A percentile compares a stretch with the other conserved stretches of the same genome.
Conservation (phyloP, 2,888 invertebrate species). For the Sipunculus nudus region DNA sequence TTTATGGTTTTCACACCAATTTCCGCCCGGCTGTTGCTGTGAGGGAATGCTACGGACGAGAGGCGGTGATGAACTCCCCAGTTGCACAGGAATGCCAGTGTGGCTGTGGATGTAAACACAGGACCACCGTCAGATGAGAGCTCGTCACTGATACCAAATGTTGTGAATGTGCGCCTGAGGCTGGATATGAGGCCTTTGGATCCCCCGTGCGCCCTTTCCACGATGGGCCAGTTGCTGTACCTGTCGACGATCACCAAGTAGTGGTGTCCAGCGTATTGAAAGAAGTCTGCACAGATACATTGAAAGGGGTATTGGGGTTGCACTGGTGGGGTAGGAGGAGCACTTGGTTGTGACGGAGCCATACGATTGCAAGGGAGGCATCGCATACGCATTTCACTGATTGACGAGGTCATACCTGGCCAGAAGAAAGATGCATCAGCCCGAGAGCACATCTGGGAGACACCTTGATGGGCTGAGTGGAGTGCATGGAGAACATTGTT, state of each 20-base stretch:
- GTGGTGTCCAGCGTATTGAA: conserved; percentile 32
- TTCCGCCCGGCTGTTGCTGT: conserved; percentile 47
- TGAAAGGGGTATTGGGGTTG: conserved; percentile 37
- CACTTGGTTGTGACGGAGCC: conserved; percentile 41
- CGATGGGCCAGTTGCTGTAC: conserved; percentile 44
- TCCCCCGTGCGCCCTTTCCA: conserved; percentile 28
- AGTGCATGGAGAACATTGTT: conserved; percentile 27
- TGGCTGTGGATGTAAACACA: conserved; percentile 37
- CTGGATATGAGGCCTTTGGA: conserved; percentile 30
- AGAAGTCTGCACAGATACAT: conserved; percentile 24
- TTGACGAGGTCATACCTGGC: conserved; percentile 42
- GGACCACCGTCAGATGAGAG: conserved; percentile 44
- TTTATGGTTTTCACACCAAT: conserved; percentile 47
- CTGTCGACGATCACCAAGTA: conserved; percentile 43
- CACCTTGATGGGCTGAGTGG: conserved; percentile 47
- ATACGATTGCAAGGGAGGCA: conserved; percentile 40
- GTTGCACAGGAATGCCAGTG: conserved; percentile 34
- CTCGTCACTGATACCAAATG: conserved; percentile 44
- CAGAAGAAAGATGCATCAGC: conserved; percentile 46
- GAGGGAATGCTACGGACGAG: conserved; percentile 47
- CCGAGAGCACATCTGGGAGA: conserved; percentile 37
- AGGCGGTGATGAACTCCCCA: conserved; percentile 47
- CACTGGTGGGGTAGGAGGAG: conserved; percentile 37
- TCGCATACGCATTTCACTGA: conserved; percentile 11
- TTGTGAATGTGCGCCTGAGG: conserved; percentile 38